phyloP scores from a whole-genome alignment of 2,797 vertebrate species.

The Tapirus indicus region DNA sequence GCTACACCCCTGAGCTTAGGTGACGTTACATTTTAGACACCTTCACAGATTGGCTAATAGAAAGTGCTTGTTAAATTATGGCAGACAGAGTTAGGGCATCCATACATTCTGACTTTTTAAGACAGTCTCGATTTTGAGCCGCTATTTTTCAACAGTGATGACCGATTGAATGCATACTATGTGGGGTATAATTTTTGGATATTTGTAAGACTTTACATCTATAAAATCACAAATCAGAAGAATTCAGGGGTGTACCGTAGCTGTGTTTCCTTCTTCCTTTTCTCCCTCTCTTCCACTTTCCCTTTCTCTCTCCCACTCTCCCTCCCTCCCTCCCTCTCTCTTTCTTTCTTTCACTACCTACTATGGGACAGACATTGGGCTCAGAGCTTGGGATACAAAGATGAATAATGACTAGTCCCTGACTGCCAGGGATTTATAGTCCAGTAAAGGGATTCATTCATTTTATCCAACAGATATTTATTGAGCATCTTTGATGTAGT shows the following conservation, averaged over 20 bases:
- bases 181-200: neutral
- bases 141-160: conserved; percentile 8
- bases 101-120: neutral
- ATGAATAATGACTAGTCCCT: neutral
- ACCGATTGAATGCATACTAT: neutral
- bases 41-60: neutral
- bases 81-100: neutral
- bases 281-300: neutral
- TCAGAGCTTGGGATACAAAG: conserved; percentile 1
- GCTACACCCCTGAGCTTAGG: neutral
- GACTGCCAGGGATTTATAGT: neutral
- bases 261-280: neutral
- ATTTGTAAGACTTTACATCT: neutral
- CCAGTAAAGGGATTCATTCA: neutral
- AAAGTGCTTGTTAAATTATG: neutral
- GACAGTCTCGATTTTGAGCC: neutral
- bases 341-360: neutral
- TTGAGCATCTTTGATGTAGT: neutral
- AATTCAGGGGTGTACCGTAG: neutral
- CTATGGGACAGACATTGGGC: neutral
- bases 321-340: neutral
- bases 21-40: neutral
- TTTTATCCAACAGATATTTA: neutral
- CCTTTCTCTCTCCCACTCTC: neutral
- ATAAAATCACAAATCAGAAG: neutral